Percentiles rank a stretch among this genome's conserved stretches.
Conservation (phyloP, 2,888 invertebrate species). For the Xylocampa areola region DNA sequence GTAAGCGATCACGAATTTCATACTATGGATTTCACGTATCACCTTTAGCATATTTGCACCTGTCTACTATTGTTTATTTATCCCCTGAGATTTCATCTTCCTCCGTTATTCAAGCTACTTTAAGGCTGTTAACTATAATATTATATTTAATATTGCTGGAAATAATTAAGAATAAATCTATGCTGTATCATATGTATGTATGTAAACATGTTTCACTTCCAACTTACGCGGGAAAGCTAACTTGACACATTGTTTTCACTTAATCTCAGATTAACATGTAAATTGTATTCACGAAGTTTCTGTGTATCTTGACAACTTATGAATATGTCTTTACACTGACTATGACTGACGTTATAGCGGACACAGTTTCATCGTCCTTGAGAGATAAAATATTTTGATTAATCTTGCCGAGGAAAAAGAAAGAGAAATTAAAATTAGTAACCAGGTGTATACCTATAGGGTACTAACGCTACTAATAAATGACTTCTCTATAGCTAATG, state of each 20-base stretch:
- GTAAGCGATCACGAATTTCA: constrained; percentile 38
- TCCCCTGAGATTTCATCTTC: no score
- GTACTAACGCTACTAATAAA: no score
- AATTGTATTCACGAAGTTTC: constrained; percentile 37
- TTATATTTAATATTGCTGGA: not conserved
- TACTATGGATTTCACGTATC: not conserved
- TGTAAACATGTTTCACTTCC: not conserved
- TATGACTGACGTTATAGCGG: not conserved
- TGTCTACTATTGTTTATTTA: no score
- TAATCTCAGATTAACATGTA: constrained; percentile 35
- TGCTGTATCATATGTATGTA: not conserved
- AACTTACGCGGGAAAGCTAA: constrained; percentile 17
- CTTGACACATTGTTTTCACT: constrained; percentile 37
- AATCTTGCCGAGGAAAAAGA: no score
- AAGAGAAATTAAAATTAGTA: no score
- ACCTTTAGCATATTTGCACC: no score
- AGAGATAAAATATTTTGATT: no score
- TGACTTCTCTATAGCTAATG: not conserved
- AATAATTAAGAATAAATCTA: not conserved
- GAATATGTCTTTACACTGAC: constrained; percentile 34
- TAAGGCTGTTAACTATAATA: no score
- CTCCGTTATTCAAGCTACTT: no score
- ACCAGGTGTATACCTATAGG: no score
- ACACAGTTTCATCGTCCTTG: no score
- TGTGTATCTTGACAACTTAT: constrained; percentile 29